Evolutionary conservation across 2,113 vertebrate species (phyloP), one percentile per base, ranked within the genome.

Genomic region (Panthera uncia): DNA sequence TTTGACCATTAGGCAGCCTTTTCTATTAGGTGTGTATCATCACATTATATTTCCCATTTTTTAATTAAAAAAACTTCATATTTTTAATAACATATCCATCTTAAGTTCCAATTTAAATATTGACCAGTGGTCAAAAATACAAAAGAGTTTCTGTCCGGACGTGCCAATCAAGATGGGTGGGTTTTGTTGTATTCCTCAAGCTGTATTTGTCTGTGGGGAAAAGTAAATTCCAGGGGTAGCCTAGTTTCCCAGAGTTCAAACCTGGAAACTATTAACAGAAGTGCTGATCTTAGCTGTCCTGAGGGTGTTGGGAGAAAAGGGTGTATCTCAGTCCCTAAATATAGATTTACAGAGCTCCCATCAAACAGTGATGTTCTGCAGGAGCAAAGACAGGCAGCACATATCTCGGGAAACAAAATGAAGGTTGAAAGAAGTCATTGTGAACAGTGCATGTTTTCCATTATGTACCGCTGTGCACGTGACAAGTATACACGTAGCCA

Each of bases 241-340:
- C 23, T 61, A 18, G 18, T 84, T 94, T 65, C 91, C 79, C n/a
- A 82, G 89, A 92, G 33, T 93, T 97, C 94, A 98, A 55, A 94
- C 73, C 89, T 97, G 74, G 96, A 97, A 97, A 97, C 85, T 91
- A 78, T 97, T 97, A 95, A 80, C 13, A 93, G 74, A 94, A 94
- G 57, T 97, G 93, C 89, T 97, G 93, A 94, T 95, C 63, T 94
- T 91, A 96, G 89, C 94, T 92, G 52, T 93, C 68, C 45, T 48
- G 63, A 95, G 29, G 74, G 68, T 94, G 31, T 65, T 93, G 82
- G 79, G 76, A 85, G 81, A 65, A 96, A 84, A 78, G 66, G 69
- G 84, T 91, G 66, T 85, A 86, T 94, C 82, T 94, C 31, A 66
- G 41, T 45, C 25, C 82, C 88, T 97, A 91, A 93, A 76, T 96